phyloP scores from a whole-genome alignment of 35 echinoderm and acorn worm genomes.

The Hemicentrotus pulcherrimus region DNA sequence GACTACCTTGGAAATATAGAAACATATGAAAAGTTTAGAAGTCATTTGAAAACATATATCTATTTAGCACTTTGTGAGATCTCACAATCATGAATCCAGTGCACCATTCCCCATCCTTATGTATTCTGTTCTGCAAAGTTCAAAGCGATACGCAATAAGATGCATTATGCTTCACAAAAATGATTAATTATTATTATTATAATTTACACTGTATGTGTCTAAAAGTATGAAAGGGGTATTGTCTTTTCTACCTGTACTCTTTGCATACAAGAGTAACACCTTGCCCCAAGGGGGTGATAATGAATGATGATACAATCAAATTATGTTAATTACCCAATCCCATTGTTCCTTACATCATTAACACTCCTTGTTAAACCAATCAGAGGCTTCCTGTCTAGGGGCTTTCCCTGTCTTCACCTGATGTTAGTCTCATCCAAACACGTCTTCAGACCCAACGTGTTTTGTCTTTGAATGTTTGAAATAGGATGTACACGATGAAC shows the following conservation, averaged over 20 bases:
- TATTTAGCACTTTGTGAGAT: no score
- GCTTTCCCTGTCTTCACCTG: neutral
- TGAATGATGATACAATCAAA: neutral
- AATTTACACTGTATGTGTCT: no score
- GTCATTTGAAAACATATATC: no score
- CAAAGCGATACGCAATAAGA: no score
- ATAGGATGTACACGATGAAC: no score
- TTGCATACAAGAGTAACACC: neutral
- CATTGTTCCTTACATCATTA: neutral
- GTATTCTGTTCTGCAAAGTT: no score
- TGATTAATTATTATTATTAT: no score
- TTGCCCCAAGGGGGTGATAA: neutral
- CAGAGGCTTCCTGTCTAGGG: slow-evolving; percentile 7
- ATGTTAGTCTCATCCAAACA: neutral
- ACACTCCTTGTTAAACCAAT: slow-evolving; percentile 9
- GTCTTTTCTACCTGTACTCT: neutral
- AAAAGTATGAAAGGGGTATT: neutral
- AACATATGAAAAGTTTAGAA: no score
- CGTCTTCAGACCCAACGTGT: neutral
- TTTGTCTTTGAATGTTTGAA: neutral
- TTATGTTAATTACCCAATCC: slow-evolving; percentile 18
- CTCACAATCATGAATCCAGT: no score
- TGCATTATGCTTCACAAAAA: no score
- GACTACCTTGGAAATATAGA: no score
- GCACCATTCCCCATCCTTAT: no score